Evolutionary conservation across 2,888 invertebrate genomes (phyloP).

Genomic region (Caenorhabditis zanzibari): DNA sequence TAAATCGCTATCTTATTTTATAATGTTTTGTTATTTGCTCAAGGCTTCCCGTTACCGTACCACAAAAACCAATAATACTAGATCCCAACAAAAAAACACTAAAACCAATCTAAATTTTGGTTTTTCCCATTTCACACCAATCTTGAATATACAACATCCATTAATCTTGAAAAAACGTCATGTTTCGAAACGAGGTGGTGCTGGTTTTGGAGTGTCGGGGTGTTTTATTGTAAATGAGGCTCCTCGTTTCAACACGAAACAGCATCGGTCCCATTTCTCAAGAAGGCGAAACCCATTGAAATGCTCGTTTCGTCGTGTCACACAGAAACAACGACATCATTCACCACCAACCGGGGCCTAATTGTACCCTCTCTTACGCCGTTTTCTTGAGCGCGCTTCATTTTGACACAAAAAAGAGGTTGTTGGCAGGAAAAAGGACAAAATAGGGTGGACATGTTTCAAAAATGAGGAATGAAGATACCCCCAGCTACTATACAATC

Average conservation of each 20-base stretch:
- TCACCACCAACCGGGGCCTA: conserved; percentile 32
- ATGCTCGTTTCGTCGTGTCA: conserved; percentile 54
- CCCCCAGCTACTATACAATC: conserved; percentile 11
- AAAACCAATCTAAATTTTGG: no score
- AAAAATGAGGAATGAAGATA: background rate
- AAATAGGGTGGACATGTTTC: conserved; percentile 5
- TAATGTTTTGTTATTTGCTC: no score
- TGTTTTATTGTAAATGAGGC: background rate
- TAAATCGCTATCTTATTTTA: no score
- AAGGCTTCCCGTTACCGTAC: no score
- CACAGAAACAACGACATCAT: conserved; percentile 26
- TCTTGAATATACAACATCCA: background rate
- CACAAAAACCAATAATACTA: no score
- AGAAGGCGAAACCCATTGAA: conserved; percentile 42
- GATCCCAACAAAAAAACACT: no score
- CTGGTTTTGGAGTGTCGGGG: no score
- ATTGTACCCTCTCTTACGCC: conserved; percentile 36
- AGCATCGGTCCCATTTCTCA: background rate
- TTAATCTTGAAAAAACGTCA: conserved; percentile 18
- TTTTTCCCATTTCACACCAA: no score
- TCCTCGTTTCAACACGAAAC: background rate
- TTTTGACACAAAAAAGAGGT: conserved; percentile 19
- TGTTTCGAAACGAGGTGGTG: conserved; percentile 3
- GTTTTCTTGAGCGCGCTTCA: conserved; percentile 4
- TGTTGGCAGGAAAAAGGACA: background rate